Percentiles rank a stretch among this genome's conserved stretches.
Evolutionary conservation across 2,113 vertebrate species (phyloP).

Genomic region (Pterocles orientalis): DNA sequence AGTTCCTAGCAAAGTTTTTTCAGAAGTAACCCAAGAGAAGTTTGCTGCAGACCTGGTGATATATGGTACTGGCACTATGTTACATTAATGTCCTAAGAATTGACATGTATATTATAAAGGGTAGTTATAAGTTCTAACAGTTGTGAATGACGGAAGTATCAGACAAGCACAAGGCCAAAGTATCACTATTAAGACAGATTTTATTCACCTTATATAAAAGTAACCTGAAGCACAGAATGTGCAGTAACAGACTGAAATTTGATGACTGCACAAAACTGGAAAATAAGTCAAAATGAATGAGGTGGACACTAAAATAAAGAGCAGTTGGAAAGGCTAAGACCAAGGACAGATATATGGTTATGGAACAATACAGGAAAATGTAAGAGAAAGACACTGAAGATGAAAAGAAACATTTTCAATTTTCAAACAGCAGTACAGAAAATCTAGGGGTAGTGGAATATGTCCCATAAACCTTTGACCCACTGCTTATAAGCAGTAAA

Average conservation of each 20-base stretch:
- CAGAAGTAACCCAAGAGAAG: neutral
- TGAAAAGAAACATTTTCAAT: conserved; percentile 54
- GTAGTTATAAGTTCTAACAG: conserved; percentile 36
- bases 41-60: conserved; percentile 12
- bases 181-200: conserved; percentile 57
- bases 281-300: conserved; percentile 65
- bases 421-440: conserved; percentile 49
- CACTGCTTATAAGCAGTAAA: conserved; percentile 40
- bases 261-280: conserved; percentile 65
- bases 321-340: conserved; percentile 53
- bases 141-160: neutral
- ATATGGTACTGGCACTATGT: conserved; percentile 9
- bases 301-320: conserved; percentile 54
- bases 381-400: conserved; percentile 48
- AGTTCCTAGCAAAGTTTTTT: neutral
- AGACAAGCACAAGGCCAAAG: conserved; percentile 51
- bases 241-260: conserved; percentile 51
- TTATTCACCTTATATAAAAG: conserved; percentile 46
- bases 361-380: conserved; percentile 63
- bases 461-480: conserved; percentile 42
- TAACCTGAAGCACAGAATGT: conserved; percentile 49
- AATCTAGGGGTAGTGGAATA: conserved; percentile 11
- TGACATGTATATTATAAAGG: conserved; percentile 46
- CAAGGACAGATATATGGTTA: conserved; percentile 64
- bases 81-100: conserved; percentile 31